These are phyloP conservation scores for Abrostola tripartita DNA, from an alignment of 2,888 invertebrate species.

Conservation along the genomic window DNA sequence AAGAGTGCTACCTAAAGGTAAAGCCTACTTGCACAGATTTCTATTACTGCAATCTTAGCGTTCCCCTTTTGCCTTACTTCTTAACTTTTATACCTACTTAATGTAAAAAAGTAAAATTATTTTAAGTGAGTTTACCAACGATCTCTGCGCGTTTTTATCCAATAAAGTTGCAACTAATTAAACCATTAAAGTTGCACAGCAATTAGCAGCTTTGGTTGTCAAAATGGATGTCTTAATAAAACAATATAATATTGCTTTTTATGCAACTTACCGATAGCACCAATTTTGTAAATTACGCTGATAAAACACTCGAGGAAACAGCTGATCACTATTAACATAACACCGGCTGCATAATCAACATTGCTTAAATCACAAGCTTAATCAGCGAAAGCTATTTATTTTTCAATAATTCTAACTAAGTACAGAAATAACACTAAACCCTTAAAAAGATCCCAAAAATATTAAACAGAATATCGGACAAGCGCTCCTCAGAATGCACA, in stretches of 20 bases:
- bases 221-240: neutral
- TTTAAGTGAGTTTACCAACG: too few species aligned
- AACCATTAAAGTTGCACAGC: neutral
- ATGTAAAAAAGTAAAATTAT: too few species aligned
- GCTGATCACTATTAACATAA: slow-evolving; percentile 37
- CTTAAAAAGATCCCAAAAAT: slow-evolving; percentile 15
- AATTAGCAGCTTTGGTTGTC: neutral
- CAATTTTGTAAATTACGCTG: neutral
- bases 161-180: too few species aligned
- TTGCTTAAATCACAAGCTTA: neutral
- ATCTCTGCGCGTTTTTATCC: too few species aligned
- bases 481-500: slow-evolving; percentile 32
- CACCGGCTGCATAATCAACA: neutral
- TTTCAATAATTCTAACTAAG: too few species aligned
- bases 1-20: too few species aligned
- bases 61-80: too few species aligned
- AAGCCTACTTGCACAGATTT: too few species aligned
- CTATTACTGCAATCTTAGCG: too few species aligned
- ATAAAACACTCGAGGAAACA: slow-evolving; percentile 16
- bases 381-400: neutral
- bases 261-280: slow-evolving; percentile 28
- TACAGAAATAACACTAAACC: slow-evolving; percentile 2
- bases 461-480: slow-evolving; percentile 16
- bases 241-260: neutral
- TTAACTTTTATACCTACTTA: too few species aligned